Conservation (phyloP, 2,888 invertebrate genomes). For the Andrena chrysosceles region DNA sequence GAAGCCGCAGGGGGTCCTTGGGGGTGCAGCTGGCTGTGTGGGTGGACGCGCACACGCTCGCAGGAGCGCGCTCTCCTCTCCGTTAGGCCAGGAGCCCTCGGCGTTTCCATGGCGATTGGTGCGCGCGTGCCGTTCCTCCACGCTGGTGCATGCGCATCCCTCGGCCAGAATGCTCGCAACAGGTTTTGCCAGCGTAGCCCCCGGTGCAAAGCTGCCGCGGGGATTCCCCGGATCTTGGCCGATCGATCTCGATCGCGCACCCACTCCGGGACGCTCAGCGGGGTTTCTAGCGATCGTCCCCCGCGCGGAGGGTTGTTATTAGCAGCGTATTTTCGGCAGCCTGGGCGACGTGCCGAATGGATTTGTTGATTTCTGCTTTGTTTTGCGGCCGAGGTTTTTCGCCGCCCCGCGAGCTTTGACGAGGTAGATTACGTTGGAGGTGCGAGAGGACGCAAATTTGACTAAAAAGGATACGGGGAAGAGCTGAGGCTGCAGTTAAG, state of each 20-base stretch:
- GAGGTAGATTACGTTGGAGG: no score
- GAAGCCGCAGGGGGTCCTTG: constrained; percentile 73
- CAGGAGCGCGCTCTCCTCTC: constrained; percentile 29
- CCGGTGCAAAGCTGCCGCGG: constrained; percentile 23
- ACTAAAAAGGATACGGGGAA: no score
- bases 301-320: not conserved
- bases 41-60: constrained; percentile 36
- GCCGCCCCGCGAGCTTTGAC: no score
- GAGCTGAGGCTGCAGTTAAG: no score
- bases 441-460: no score
- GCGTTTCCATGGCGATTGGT: constrained; percentile 74
- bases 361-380: not conserved
- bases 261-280: no score
- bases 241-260: constrained; percentile 43
- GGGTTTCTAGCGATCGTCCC: no score
- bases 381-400: not conserved
- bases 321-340: not conserved
- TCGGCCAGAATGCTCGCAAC: constrained; percentile 57
- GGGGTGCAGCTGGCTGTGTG: constrained; percentile 53
- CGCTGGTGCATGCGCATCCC: constrained; percentile 65
- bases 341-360: not conserved
- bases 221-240: constrained; percentile 13
- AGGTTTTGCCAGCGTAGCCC: constrained; percentile 59
- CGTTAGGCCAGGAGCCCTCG: constrained; percentile 59
- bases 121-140: constrained; percentile 66